Evolutionary conservation across 1,140 invertebrate species (phyloP), one percentile per base, ranked within the genome.

Genomic region (Zaprionus kolodkinae): DNA sequence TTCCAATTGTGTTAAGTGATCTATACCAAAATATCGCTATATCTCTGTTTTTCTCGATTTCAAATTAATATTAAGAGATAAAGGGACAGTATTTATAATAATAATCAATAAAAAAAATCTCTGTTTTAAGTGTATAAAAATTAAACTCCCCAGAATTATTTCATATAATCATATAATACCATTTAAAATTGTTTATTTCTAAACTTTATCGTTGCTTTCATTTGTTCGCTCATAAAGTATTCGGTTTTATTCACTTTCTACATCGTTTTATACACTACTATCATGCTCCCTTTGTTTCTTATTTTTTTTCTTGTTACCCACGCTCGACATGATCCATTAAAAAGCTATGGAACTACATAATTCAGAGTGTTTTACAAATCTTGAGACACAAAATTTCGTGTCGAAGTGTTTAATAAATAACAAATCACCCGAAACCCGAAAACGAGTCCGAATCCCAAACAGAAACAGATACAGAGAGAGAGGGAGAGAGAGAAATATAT

Each of bases 391-490:
- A 55, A 72, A 68, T 68, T 61, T 48, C 27, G 38, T 76, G 73
- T 77, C 68, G 35, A 79, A 78, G 79, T 72, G 67, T 83, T 78
- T 80, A 75, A 81, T 81, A 81, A 72, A 72, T 78, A 78, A 81
- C 80, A 78, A 78, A 78, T 82, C 66, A 82, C 70, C 66, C 72
- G 40, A 57, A 71, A 48, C 17, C 45, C 15, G 15, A 48, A 48
- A 17, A 12, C 17, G 13, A 40, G 3, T 40, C 12, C 21, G 45
- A 50, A 50, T 12, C 45, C 3, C 7, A 50, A 61, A 54, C 38
- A 38, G n/a, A 33, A 6, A 50, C 33, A 78, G 21, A 21, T 21
- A 21, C 21, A 36, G 25, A 52, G 33, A 43, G 17, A 27, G 15
- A 35, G 21, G 21, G 21, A 36, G 25, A 52, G 33, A 43, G 17